Conservation (phyloP, 2,113 vertebrate genomes). For the Isichthys henryi region DNA sequence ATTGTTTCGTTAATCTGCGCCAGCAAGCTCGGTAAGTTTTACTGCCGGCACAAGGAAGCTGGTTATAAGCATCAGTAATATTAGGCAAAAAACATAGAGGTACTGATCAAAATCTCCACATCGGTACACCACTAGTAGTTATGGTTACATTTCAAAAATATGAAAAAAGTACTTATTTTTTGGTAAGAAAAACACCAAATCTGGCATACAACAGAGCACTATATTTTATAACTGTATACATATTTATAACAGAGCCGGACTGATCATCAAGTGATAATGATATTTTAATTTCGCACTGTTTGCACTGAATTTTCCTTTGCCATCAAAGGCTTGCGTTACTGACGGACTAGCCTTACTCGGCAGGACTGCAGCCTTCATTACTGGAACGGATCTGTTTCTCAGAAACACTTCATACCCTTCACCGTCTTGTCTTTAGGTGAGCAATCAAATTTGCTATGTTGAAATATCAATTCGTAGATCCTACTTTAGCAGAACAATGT, state of each 20-base stretch:
- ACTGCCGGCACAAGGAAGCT: not conserved
- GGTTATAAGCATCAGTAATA: not conserved
- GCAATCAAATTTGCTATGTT: no score
- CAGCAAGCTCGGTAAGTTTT: not conserved
- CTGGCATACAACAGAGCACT: not conserved
- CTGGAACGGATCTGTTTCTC: not conserved
- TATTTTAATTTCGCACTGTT: not conserved
- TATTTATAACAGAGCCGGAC: not conserved
- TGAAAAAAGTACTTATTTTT: no score
- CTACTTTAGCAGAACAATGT: no score
- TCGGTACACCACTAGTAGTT: not conserved
- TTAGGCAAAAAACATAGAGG: not conserved
- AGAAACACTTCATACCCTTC: not conserved
- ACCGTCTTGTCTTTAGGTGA: not conserved
- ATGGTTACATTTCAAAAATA: not conserved
- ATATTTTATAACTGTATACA: not conserved
- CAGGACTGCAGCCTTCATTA: not conserved
- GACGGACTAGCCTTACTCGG: not conserved
- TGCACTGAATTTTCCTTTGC: not conserved
- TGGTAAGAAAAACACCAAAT: not conserved
- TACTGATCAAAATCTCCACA: not conserved
- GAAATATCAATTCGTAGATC: not conserved
- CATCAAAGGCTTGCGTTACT: not conserved
- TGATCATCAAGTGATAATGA: not conserved
- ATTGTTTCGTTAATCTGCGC: not conserved